Evolutionary conservation across 92 coral and sea anemone genomes (phyloP).

Genomic region (Palythoa grandiflora): DNA sequence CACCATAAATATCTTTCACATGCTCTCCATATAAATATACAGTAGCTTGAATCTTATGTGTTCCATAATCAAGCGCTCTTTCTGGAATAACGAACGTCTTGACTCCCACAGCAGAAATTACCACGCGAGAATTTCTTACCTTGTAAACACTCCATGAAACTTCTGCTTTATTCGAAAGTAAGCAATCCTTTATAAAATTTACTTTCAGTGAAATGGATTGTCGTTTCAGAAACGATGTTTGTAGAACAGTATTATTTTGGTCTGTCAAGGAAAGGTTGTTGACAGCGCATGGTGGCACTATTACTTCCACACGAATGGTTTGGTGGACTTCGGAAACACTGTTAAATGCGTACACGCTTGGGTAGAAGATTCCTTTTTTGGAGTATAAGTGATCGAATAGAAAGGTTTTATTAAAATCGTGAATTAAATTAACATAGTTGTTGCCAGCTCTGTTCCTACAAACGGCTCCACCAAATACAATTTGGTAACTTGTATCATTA

Average conservation of each 20-base stretch:
- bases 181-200: conserved; percentile 27
- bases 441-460: conserved; percentile 34
- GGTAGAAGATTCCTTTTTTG: conserved; percentile 64
- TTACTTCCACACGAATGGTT: conserved; percentile 39
- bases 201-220: conserved; percentile 27
- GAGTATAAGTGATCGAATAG: conserved; percentile 58
- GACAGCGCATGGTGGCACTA: conserved; percentile 67
- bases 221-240: not conserved
- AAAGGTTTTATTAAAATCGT: not conserved
- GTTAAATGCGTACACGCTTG: conserved; percentile 61
- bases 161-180: conserved; percentile 13
- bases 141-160: conserved; percentile 19
- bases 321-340: conserved; percentile 61
- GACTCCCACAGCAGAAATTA: conserved; percentile 10
- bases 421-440: not conserved
- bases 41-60: conserved; percentile 39
- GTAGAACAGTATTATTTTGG: not conserved
- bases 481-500: conserved; percentile 44
- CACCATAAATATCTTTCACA: conserved; percentile 67
- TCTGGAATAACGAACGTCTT: conserved; percentile 29
- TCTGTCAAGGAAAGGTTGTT: conserved; percentile 56
- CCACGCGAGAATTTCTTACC: not conserved
- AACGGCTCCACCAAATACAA: conserved; percentile 43
- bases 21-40: conserved; percentile 65
- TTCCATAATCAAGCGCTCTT: conserved; percentile 58